These are phyloP conservation scores for Danio albolineatus DNA, from an alignment of 2,797 vertebrate genomes.

Conservation along the genomic window DNA sequence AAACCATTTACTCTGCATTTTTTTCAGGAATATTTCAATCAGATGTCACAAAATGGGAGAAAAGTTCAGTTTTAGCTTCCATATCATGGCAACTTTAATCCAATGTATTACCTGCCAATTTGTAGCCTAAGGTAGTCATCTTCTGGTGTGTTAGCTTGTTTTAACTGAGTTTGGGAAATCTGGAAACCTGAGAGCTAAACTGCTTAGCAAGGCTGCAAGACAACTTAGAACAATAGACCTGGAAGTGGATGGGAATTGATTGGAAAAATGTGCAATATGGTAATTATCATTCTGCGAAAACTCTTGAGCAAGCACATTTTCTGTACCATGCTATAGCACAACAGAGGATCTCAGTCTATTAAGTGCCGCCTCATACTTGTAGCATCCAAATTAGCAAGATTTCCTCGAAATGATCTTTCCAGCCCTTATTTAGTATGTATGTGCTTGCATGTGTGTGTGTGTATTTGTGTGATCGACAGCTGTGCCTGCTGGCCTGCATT, in stretches of 20 bases:
- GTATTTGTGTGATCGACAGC: constrained; percentile 50
- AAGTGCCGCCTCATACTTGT: neutral
- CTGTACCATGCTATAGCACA: neutral
- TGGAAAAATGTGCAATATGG: neutral
- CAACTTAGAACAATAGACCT: neutral
- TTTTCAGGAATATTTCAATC: too few species aligned
- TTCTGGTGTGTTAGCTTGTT: too few species aligned
- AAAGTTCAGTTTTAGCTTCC: too few species aligned
- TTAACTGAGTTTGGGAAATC: too few species aligned
- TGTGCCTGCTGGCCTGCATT: constrained; percentile 44
- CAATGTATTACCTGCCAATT: too few species aligned
- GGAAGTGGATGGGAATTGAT: neutral
- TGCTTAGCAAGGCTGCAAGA: neutral
- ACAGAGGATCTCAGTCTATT: neutral
- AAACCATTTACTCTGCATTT: too few species aligned
- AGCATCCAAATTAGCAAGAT: neutral
- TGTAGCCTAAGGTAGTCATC: too few species aligned
- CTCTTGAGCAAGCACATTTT: neutral
- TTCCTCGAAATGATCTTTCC: constrained; percentile 2
- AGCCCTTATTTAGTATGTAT: constrained; percentile 34
- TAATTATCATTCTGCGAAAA: neutral
- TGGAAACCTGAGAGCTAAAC: neutral
- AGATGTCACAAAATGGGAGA: too few species aligned
- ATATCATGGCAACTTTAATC: too few species aligned
- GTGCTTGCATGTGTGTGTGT: constrained; percentile 3